Conservation (phyloP, 1,140 invertebrate species). For the Rhagoletis zephyria region DNA sequence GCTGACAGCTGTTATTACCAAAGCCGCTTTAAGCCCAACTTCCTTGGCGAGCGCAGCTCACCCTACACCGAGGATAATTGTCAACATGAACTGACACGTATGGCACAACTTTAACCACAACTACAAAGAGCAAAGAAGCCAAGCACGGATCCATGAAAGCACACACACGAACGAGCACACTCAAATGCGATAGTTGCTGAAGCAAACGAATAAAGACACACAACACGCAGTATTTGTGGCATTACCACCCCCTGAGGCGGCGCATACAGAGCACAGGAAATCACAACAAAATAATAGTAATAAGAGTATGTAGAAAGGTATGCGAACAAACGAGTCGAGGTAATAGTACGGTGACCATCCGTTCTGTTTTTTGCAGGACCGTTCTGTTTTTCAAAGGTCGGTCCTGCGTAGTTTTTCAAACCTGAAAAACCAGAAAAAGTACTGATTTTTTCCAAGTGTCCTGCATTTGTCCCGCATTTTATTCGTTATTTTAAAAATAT, state of each 20-base stretch:
- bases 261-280: background rate
- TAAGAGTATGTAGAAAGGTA: no score
- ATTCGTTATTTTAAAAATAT: no score
- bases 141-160: background rate
- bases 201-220: background rate
- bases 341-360: background rate
- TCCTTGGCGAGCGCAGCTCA: background rate
- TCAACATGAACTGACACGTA: conserved; percentile 20
- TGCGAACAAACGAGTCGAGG: background rate
- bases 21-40: background rate
- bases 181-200: background rate
- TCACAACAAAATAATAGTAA: background rate
- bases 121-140: background rate
- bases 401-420: no score
- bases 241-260: background rate
- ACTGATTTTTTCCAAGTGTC: no score
- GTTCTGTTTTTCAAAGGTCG: no score
- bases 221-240: background rate
- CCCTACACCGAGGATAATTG: background rate
- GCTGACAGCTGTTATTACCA: background rate
- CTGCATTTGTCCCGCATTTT: no score
- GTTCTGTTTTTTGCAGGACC: no score
- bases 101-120: conserved; percentile 6
- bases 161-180: background rate
- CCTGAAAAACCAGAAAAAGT: no score